phyloP scores from a whole-genome alignment of 1,140 invertebrate genomes.

The Trichonephila clavipes region DNA sequence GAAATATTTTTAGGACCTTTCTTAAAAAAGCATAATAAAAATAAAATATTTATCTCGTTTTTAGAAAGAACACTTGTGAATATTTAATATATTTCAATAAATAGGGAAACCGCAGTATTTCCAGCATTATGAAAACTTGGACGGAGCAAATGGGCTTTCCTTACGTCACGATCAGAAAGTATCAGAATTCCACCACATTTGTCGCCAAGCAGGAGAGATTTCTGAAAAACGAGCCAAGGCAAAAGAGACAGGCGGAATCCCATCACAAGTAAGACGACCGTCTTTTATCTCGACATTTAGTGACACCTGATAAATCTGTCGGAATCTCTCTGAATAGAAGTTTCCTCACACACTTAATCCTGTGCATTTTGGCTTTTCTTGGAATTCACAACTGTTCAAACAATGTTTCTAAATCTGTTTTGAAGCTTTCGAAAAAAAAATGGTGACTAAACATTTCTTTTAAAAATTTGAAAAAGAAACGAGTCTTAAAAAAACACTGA shows the following conservation, averaged over 20 bases:
- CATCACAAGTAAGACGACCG: background rate
- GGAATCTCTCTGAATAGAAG: too few relatives aligned
- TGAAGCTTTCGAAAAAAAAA: too few relatives aligned
- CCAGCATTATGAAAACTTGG: slow-evolving; percentile 94
- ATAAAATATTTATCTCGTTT: too few relatives aligned
- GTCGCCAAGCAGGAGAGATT: slow-evolving; percentile 61
- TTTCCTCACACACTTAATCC: too few relatives aligned
- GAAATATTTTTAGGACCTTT: background rate
- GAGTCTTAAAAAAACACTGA: too few relatives aligned
- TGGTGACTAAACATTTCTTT: too few relatives aligned
- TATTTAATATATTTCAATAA: background rate
- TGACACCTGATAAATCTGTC: too few relatives aligned
- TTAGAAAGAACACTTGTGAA: too few relatives aligned
- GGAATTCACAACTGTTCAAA: too few relatives aligned
- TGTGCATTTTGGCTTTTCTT: too few relatives aligned
- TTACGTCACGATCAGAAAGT: slow-evolving; percentile 83
- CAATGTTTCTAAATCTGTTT: too few relatives aligned
- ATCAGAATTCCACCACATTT: background rate
- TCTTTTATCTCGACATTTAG: background rate
- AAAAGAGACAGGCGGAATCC: background rate
- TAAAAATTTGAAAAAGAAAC: too few relatives aligned
- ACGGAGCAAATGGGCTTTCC: slow-evolving; percentile 95
- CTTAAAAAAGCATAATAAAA: background rate
- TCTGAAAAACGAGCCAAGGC: slow-evolving; percentile 7
- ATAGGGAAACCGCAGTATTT: slow-evolving; percentile 88